Evolutionary conservation across 2,113 vertebrate species (phyloP).

Genomic region (Corythornis madagascariensis): DNA sequence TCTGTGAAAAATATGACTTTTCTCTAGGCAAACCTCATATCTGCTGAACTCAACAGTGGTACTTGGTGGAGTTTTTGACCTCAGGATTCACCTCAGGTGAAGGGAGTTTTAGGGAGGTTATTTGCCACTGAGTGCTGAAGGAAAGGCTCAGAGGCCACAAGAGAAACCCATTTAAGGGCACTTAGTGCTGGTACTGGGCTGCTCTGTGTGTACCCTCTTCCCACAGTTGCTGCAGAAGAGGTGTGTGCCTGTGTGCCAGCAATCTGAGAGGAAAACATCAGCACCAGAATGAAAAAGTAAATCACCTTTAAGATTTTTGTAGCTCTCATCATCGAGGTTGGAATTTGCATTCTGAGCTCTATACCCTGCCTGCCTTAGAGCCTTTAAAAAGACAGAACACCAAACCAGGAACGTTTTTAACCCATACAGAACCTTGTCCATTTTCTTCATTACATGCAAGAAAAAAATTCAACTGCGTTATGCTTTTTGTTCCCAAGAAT

Average conservation of each 20-base stretch:
- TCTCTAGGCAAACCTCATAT: not conserved
- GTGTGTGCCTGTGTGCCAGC: fast-evolving
- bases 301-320: not conserved
- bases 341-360: not conserved
- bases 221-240: not conserved
- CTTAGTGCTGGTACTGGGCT: not conserved
- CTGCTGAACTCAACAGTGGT: not conserved
- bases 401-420: not conserved
- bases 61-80: not conserved
- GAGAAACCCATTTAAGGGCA: not conserved
- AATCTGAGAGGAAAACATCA: not conserved
- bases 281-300: not conserved
- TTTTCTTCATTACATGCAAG: not conserved
- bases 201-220: fast-evolving
- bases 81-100: not conserved
- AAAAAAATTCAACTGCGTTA: not conserved
- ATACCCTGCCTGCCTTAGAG: not conserved
- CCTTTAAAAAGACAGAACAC: not conserved
- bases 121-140: not conserved
- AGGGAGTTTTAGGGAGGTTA: not conserved
- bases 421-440: not conserved
- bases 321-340: not conserved
- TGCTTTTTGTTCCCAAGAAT: not conserved
- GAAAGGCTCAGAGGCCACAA: not conserved
- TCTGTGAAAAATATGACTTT: not conserved